Evolutionary conservation across 2,113 vertebrate species (phyloP).

Genomic region (Callorhinus ursinus): DNA sequence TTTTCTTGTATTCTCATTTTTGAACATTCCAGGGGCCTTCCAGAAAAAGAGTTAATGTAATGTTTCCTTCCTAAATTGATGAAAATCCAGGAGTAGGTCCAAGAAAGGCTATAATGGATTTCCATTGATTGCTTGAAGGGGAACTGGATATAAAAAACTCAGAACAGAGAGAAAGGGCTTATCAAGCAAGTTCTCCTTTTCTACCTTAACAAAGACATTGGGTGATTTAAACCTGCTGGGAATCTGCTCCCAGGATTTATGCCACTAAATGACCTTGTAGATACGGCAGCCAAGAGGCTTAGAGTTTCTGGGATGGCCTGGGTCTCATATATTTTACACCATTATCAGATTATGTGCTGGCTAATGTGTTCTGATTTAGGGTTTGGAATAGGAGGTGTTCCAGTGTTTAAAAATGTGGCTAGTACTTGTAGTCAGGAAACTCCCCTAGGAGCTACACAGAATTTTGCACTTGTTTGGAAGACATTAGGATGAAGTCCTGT

Average conservation of each 20-base stretch:
- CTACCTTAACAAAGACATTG: slow-evolving; percentile 37
- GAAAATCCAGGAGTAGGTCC: slow-evolving; percentile 64
- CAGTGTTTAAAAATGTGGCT: not conserved
- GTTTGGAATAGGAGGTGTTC: not conserved
- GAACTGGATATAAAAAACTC: slow-evolving; percentile 16
- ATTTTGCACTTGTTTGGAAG: not conserved
- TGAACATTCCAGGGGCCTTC: slow-evolving; percentile 37
- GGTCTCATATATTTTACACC: not conserved
- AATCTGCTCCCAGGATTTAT: not conserved
- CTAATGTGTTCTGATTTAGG: not conserved
- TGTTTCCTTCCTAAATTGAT: slow-evolving; percentile 67
- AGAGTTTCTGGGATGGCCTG: slow-evolving; percentile 27
- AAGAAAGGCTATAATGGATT: slow-evolving; percentile 65
- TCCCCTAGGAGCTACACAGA: not conserved
- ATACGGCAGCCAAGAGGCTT: not conserved
- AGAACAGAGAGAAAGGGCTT: not conserved
- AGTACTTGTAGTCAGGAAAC: not conserved
- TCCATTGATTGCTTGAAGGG: slow-evolving; percentile 11
- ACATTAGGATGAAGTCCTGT: not conserved
- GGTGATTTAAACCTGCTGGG: slow-evolving; percentile 35
- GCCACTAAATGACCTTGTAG: not conserved
- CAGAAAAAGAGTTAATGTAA: slow-evolving; percentile 52
- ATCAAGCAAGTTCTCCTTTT: slow-evolving; percentile 51
- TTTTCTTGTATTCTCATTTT: slow-evolving; percentile 64
- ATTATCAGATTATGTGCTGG: not conserved